A percentile compares a stretch with the other conserved stretches of the same genome.
Evolutionary conservation across 2,888 invertebrate genomes (phyloP).

Genomic region (Thereva unica): DNA sequence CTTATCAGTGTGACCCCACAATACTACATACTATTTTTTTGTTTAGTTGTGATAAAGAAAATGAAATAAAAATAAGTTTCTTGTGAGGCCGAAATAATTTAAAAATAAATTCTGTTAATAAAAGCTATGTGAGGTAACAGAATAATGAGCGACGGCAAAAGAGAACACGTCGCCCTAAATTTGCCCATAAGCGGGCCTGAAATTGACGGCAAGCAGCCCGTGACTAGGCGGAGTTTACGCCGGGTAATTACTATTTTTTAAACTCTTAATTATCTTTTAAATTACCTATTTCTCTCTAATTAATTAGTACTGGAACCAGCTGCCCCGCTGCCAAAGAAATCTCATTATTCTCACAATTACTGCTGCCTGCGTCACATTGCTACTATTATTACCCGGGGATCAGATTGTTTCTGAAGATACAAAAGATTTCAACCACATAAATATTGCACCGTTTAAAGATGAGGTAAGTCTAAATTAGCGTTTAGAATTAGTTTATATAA

Average conservation of each 20-base stretch:
- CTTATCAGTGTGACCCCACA: too few species aligned
- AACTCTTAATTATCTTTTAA: background rate
- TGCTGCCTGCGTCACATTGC: conserved; percentile 63
- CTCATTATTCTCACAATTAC: conserved; percentile 68
- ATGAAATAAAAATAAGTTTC: too few species aligned
- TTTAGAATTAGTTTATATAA: too few species aligned
- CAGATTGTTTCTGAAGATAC: conserved; percentile 44
- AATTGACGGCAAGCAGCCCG: conserved; percentile 4
- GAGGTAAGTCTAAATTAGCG: conserved; percentile 40
- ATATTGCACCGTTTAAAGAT: conserved; percentile 46
- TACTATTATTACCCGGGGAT: conserved; percentile 64
- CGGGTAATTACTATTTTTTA: conserved; percentile 18
- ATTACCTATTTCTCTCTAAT: conserved; percentile 11
- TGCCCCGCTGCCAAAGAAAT: conserved; percentile 81
- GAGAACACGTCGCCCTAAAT: conserved; percentile 26
- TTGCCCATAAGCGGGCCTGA: conserved; percentile 14
- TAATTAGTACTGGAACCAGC: conserved; percentile 79
- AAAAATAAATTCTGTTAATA: background rate
- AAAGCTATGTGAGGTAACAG: conserved; percentile 16
- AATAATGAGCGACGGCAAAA: conserved; percentile 19
- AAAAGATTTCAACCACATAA: conserved; percentile 40
- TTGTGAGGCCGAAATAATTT: background rate
- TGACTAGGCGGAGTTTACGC: conserved; percentile 13
- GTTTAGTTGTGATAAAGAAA: too few species aligned
- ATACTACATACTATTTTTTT: too few species aligned